These are phyloP conservation scores for Chrysotoxum bicinctum DNA, from an alignment of 2,888 invertebrate genomes.

Conservation along the genomic window DNA sequence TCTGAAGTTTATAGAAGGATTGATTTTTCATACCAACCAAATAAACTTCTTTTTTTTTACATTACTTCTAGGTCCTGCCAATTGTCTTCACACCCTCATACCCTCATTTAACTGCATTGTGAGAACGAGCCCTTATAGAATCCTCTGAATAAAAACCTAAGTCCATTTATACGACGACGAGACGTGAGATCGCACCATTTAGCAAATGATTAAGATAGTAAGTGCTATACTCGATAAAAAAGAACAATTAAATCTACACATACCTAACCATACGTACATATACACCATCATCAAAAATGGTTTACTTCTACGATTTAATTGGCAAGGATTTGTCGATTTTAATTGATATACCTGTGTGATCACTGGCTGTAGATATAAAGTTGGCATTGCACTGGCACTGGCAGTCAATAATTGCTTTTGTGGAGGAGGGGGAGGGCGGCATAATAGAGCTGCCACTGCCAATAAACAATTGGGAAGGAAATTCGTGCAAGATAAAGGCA, in stretches of 20 bases:
- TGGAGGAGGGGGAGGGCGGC: neutral
- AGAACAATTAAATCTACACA: neutral
- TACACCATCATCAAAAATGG: constrained; percentile 22
- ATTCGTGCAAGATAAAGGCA: constrained; percentile 70
- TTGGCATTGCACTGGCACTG: constrained; percentile 42
- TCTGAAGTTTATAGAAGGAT: too few relatives aligned
- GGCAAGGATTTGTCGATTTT: constrained; percentile 71
- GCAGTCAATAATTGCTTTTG: constrained; percentile 51
- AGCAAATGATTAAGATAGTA: constrained; percentile 51
- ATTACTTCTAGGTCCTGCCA: neutral
- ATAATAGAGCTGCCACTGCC: constrained; percentile 30
- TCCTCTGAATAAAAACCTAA: constrained; percentile 29
- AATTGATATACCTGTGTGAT: constrained; percentile 65
- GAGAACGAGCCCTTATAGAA: constrained; percentile 25
- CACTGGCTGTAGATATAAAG: constrained; percentile 36
- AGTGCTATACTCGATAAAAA: constrained; percentile 11
- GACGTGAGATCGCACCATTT: constrained; percentile 58
- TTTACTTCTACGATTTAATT: constrained; percentile 54
- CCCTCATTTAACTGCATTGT: constrained; percentile 30
- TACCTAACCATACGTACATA: neutral
- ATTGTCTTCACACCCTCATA: neutral
- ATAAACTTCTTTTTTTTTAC: neutral
- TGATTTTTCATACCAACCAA: neutral
- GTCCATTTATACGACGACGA: constrained; percentile 26
- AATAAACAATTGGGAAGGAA: constrained; percentile 54